Conservation (phyloP, 2,113 vertebrate species). For the Cheirogaleus medius region DNA sequence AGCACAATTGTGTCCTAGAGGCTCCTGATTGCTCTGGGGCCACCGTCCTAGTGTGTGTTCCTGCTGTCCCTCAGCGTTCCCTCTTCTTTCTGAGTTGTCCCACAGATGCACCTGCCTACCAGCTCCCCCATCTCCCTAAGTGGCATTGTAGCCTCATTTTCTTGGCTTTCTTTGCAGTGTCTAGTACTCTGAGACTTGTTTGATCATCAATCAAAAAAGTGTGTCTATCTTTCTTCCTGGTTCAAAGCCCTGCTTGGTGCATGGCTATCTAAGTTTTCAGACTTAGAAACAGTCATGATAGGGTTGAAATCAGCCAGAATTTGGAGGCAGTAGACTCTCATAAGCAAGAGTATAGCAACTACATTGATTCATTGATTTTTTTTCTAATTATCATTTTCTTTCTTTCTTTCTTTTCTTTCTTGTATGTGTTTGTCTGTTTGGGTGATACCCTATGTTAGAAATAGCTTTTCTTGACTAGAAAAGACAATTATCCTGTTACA, state of each 20-base stretch:
- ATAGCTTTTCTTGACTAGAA: background rate
- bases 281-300: background rate
- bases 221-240: background rate
- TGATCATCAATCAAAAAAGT: background rate
- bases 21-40: accelerated
- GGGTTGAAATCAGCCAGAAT: background rate
- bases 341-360: background rate
- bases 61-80: background rate
- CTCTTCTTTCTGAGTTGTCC: background rate
- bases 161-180: background rate
- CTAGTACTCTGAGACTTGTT: background rate
- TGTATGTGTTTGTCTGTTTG: background rate
- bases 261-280: background rate
- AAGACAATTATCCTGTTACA: background rate
- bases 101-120: accelerated
- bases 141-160: background rate
- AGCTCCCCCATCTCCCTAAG: accelerated
- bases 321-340: background rate
- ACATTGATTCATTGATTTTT: too few species aligned
- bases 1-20: background rate
- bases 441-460: background rate
- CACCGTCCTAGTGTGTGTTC: accelerated
- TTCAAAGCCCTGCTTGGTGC: background rate
- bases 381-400: background rate
- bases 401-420: too few species aligned